Percentiles rank a stretch among this genome's conserved stretches.
These are phyloP conservation scores for Andrena bicolor DNA, from an alignment of 2,888 invertebrate species.

Conservation along the genomic window DNA sequence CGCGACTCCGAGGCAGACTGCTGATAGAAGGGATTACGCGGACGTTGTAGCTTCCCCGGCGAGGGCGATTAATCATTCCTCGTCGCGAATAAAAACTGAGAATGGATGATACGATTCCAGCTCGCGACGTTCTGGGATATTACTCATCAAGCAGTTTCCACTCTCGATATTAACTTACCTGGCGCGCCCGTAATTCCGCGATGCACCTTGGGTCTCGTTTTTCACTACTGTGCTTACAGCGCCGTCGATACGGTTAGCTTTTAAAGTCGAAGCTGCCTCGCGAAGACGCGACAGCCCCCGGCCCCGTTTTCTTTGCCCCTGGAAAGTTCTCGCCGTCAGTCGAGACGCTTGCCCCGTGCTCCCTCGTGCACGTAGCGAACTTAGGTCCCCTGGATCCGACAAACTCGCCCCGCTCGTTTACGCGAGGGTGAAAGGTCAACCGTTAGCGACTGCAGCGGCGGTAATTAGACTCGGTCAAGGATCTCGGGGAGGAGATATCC, in stretches of 20 bases:
- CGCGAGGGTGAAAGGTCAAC: slow-evolving; percentile 14
- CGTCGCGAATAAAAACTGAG: neutral
- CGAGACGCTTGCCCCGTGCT: too few species aligned
- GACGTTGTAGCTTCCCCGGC: slow-evolving; percentile 4
- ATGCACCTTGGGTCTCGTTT: neutral
- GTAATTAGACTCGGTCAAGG: slow-evolving; percentile 57
- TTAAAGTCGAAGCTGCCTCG: neutral
- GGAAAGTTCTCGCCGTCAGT: too few species aligned
- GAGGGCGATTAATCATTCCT: slow-evolving; percentile 26
- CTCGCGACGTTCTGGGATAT: neutral
- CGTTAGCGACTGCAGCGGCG: slow-evolving; percentile 21
- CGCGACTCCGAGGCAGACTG: neutral
- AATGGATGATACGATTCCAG: neutral
- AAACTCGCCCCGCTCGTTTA: neutral
- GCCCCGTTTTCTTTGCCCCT: too few species aligned
- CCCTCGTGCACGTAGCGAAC: too few species aligned
- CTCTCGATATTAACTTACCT: slow-evolving; percentile 41
- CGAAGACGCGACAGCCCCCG: neutral
- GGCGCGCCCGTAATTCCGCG: neutral
- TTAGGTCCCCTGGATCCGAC: neutral
- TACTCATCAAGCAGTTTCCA: slow-evolving; percentile 21
- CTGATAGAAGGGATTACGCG: slow-evolving; percentile 1
- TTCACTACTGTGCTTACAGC: neutral
- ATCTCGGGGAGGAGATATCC: slow-evolving; percentile 31
- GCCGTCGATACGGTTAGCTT: too few species aligned